These are phyloP conservation scores for Spongilla lacustris DNA, from an alignment of 37 sponge, comb jelly and placozoan species.

Conservation along the genomic window DNA sequence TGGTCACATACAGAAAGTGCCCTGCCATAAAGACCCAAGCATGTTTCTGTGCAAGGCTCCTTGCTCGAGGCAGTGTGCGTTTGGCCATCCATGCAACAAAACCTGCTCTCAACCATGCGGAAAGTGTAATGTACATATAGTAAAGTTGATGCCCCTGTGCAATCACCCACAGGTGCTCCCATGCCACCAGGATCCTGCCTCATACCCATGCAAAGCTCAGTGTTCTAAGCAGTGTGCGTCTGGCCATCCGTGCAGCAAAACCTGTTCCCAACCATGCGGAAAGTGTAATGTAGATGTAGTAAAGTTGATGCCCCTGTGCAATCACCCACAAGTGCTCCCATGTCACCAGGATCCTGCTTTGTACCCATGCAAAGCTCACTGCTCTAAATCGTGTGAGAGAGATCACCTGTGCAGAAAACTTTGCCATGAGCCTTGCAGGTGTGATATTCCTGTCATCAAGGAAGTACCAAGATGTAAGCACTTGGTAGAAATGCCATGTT, in stretches of 20 bases:
- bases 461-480: constrained; percentile 60
- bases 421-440: constrained; percentile 8
- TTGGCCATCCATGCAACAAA: constrained; percentile 34
- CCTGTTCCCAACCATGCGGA: constrained; percentile 34
- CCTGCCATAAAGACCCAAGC: constrained; percentile 56
- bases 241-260: constrained; percentile 31
- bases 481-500: constrained; percentile 25
- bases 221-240: constrained; percentile 31
- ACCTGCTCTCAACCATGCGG: constrained; percentile 33
- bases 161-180: constrained; percentile 42
- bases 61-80: constrained; percentile 28
- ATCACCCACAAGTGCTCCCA: constrained; percentile 34
- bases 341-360: constrained; percentile 48
- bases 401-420: constrained; percentile 23
- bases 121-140: constrained; percentile 25
- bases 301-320: constrained; percentile 53
- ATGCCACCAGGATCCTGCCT: constrained; percentile 58
- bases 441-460: constrained; percentile 11
- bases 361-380: neutral
- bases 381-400: constrained; percentile 9
- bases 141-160: constrained; percentile 50
- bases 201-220: constrained; percentile 22
- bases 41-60: constrained; percentile 24
- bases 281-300: constrained; percentile 24
- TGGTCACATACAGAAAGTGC: constrained; percentile 56